phyloP scores from a whole-genome alignment of 1,140 invertebrate genomes.

The Zaprionus capensis region DNA sequence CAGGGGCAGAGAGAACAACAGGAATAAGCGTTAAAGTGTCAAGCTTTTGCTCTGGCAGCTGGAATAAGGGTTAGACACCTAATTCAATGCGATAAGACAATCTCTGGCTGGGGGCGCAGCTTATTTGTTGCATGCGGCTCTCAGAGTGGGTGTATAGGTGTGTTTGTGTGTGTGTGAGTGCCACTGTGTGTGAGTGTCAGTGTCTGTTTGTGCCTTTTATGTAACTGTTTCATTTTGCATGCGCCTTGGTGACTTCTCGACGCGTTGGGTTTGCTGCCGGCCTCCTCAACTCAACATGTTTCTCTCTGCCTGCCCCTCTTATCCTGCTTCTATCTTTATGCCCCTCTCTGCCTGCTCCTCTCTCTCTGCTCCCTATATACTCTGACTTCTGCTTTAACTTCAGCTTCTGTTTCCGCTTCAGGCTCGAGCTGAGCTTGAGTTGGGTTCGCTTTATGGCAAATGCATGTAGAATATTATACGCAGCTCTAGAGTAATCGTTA shows the following conservation, averaged over 20 bases:
- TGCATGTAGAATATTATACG: slow-evolving; percentile 38
- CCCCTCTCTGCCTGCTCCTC: neutral
- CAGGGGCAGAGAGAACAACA: slow-evolving; percentile 6
- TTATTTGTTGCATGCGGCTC: slow-evolving; percentile 60
- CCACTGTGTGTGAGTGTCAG: neutral
- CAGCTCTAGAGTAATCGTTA: slow-evolving; percentile 28
- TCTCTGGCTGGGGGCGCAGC: slow-evolving; percentile 52
- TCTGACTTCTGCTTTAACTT: slow-evolving; percentile 13
- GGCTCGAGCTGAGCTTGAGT: slow-evolving; percentile 32
- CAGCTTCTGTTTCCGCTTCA: slow-evolving; percentile 14
- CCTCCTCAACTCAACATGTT: neutral
- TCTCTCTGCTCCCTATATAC: neutral
- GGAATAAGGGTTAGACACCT: slow-evolving; percentile 66
- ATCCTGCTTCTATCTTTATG: neutral
- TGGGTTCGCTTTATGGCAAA: slow-evolving; percentile 24
- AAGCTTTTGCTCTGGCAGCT: slow-evolving; percentile 48
- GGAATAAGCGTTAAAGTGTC: slow-evolving; percentile 56
- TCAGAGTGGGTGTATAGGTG: neutral
- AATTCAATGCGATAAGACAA: slow-evolving; percentile 66
- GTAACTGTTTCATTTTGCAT: slow-evolving; percentile 48
- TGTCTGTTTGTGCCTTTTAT: slow-evolving; percentile 13
- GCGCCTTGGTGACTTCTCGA: slow-evolving; percentile 48
- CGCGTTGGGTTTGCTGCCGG: slow-evolving; percentile 12
- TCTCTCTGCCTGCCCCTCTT: neutral
- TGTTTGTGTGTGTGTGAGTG: slow-evolving; percentile 2